Evolutionary conservation across 2,888 invertebrate genomes (phyloP), one percentile per base, ranked within the genome.

Genomic region (Hirudinaria manillensis): DNA sequence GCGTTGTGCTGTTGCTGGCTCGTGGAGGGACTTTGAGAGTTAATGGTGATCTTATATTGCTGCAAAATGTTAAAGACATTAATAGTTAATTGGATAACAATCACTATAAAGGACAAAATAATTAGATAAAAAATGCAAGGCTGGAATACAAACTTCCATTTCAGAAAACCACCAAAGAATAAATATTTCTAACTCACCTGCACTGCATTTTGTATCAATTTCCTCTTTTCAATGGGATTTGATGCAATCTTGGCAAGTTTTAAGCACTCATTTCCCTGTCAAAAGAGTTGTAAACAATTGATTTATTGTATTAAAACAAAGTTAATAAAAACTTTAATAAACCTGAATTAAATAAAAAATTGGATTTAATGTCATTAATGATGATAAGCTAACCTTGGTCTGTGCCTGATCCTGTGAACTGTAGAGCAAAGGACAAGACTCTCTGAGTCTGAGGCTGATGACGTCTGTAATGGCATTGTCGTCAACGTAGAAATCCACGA

Each of bases 401-500:
- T 93, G 94, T 19, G 93, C 92, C 3, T 96, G 97, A 86, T 99
- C 98, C 87, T 98, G 97, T 81, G 91, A 91, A 78, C 92, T 91
- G 84, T 96, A 99, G 36, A 99, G 88, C 80, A 92, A 91, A 0
- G 99, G 98, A 82, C 98, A 99, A 0, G 93, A 89, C 81, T 94
- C 92, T 70, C 96, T 88, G 75, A 99, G 86, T 82, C 91, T 91
- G 34, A 89, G 88, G 77, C 94, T 96, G 78, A 99, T 93, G 0
- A 93, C 90, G 83, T 94, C 93, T 1, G 96, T 93, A 0, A 93
- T 93, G 0, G 97, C 96, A 84, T 95, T 94, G 84, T 99, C 98
- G 76, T 91, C 91, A 27, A 99, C 88, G 86, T 98, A 99, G 76
- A 93, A 91, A 80, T 93, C 92, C 72, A 98, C 92, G 21, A 98